Percentiles rank a stretch among this genome's conserved stretches.
These are phyloP conservation scores for Plodia interpunctella DNA, from an alignment of 1,140 invertebrate species.

Conservation along the genomic window DNA sequence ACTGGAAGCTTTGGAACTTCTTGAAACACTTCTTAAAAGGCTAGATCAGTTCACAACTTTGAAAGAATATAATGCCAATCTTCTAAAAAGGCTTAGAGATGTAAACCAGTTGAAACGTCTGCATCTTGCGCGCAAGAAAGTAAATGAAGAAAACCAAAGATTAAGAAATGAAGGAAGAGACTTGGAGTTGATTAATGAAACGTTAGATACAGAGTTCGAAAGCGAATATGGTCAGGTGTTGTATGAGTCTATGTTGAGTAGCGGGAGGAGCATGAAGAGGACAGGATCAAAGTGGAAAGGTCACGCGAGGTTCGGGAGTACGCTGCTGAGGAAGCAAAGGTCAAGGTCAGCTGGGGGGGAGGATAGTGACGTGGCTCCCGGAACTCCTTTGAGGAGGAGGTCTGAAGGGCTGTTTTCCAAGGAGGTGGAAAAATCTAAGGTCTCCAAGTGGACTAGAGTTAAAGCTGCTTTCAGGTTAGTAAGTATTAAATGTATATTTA, in stretches of 20 bases:
- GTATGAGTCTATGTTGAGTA: conserved; percentile 75
- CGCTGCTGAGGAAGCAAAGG: conserved; percentile 67
- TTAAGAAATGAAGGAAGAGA: conserved; percentile 57
- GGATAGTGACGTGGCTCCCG: conserved; percentile 59
- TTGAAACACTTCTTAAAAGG: conserved; percentile 85
- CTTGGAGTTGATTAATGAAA: conserved; percentile 60
- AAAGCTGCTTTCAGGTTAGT: conserved; percentile 88
- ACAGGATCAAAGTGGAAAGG: conserved; percentile 69
- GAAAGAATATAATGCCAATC: conserved; percentile 82
- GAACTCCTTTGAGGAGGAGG: conserved; percentile 55
- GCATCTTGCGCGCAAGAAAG: conserved; percentile 77
- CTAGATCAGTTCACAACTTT: conserved; percentile 86
- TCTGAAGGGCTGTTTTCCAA: conserved; percentile 61
- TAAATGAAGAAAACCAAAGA: conserved; percentile 62
- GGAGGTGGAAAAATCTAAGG: conserved; percentile 74
- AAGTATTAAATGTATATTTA: not conserved
- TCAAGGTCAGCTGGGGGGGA: conserved; percentile 72
- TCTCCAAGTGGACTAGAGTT: conserved; percentile 90
- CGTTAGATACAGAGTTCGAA: conserved; percentile 74
- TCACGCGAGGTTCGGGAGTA: conserved; percentile 66
- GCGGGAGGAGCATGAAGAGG: conserved; percentile 67
- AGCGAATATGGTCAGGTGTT: conserved; percentile 79
- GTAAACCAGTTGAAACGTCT: conserved; percentile 84
- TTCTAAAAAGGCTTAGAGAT: conserved; percentile 83
- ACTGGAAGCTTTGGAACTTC: conserved; percentile 83